Evolutionary conservation across 1,140 invertebrate species (phyloP), one percentile per base, ranked within the genome.

Genomic region (Caenorhabditis latens): DNA sequence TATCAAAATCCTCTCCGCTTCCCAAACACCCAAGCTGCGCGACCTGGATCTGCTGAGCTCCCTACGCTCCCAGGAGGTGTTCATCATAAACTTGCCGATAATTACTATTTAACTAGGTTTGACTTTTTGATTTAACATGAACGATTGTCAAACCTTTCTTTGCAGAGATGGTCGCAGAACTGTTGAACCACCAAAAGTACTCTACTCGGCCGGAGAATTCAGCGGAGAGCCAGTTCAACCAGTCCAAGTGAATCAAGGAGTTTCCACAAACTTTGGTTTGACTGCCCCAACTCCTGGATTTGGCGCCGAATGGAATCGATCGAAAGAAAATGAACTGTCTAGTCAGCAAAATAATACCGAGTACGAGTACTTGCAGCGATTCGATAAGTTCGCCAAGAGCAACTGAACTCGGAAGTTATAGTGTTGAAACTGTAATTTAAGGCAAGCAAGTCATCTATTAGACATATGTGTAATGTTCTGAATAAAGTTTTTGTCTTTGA

Each of bases 231-330:
- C 55, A 46, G 61, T 57, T 19, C 24, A 88, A 19, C 67, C 79
- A 53, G 71, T 87, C 4, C 40, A 67, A 55, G 87, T 87, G 16
- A 89, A 87, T 50, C 61, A 85, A 40, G 89, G 89, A 53, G 89
- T 87, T 11, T 82, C 85, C 48, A 46, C 32, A 14, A 90, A 90
- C 82, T 90, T 90, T 43, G 89, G 89, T 55, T 67, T 90, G 19
- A 16, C 65, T 16, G 84, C 89, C 8, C 89, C 89, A 42, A 89
- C 88, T 57, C 89, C 89, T 19, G 89, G 89, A 85, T 90, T 90
- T 83, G 89, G 89, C 24, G 57, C 63, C 42, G 89, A 88, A 82
- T 90, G 89, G 89, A 89, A 13, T 24, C 84, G 89, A 24, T 55
- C 61, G 8, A 75, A 75, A 19, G 53, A 75, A 9, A 84, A 89